Percentiles rank a stretch among this genome's conserved stretches.
Evolutionary conservation across 2,888 invertebrate genomes (phyloP).

Genomic region (Scrobipalpa costella): DNA sequence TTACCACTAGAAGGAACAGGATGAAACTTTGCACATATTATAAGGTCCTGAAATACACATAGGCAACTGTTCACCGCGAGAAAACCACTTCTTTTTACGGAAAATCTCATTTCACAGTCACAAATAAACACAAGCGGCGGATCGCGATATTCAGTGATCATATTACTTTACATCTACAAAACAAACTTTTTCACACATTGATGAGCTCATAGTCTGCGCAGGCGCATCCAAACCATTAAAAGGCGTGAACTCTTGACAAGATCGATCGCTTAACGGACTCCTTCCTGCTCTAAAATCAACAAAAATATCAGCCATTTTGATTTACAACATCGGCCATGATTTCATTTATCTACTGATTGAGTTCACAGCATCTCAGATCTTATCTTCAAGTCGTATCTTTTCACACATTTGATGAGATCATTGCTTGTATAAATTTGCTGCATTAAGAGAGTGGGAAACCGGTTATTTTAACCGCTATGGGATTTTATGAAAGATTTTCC

Average conservation of each 20-base stretch:
- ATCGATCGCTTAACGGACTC: not conserved
- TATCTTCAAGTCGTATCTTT: not conserved
- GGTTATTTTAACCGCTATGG: no score
- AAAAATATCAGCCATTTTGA: not conserved
- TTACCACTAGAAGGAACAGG: no score
- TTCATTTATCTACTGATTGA: not conserved
- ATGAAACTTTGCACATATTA: no score
- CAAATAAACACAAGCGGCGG: not conserved
- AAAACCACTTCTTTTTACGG: no score
- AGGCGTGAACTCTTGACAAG: not conserved
- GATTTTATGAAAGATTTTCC: no score
- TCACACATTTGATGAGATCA: not conserved
- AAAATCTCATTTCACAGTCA: no score
- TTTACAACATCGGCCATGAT: not conserved
- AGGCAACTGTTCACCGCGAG: no score
- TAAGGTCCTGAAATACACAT: no score
- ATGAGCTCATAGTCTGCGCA: constrained; percentile 23
- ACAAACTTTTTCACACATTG: constrained; percentile 11
- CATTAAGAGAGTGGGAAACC: not conserved
- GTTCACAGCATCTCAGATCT: not conserved
- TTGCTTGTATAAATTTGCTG: not conserved
- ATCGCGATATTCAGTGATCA: no score
- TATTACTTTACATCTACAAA: no score
- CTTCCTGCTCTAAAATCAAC: constrained; percentile 2
- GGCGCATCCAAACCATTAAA: constrained; percentile 11